Evolutionary conservation across 2,113 vertebrate genomes (phyloP).

Genomic region (Bos javanicus): DNA sequence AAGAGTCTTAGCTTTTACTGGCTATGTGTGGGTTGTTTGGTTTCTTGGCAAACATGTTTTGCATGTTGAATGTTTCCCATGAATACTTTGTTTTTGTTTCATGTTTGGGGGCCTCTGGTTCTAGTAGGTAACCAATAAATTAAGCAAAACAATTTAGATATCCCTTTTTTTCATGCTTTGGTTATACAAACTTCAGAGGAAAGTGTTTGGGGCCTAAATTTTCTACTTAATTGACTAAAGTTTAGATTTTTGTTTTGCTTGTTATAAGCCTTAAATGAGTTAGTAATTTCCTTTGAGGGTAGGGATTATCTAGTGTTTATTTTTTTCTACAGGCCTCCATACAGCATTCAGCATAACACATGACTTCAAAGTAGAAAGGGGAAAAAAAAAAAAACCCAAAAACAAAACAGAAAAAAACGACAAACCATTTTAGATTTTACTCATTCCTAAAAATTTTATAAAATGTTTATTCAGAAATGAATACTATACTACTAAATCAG

Average conservation of each 20-base stretch:
- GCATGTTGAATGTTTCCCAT: conserved; percentile 65
- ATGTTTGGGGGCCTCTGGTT: conserved; percentile 39
- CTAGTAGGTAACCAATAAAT: conserved; percentile 64
- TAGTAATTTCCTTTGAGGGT: conserved; percentile 49
- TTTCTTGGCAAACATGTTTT: conserved; percentile 67
- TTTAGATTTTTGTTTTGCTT: conserved; percentile 58
- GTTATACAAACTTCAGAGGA: conserved; percentile 50
- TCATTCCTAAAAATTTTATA: conserved; percentile 1
- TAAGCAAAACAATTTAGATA: conserved; percentile 70
- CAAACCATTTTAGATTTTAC: background rate
- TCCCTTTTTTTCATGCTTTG: conserved; percentile 49
- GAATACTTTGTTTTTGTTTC: conserved; percentile 65
- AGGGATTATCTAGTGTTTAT: conserved; percentile 56
- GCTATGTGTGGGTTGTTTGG: conserved; percentile 60
- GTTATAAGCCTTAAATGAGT: conserved; percentile 38
- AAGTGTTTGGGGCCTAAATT: conserved; percentile 42
- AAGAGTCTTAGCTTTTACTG: conserved; percentile 64
- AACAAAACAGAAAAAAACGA: background rate
- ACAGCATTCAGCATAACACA: conserved; percentile 12
- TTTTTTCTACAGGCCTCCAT: conserved; percentile 41
- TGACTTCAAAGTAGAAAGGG: conserved; percentile 8
- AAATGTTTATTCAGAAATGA: conserved; percentile 27
- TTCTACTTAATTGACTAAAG: conserved; percentile 55
- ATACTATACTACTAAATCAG: conserved; percentile 26
- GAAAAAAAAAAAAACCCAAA: background rate